These are phyloP conservation scores for Leguminivora glycinivorella DNA, from an alignment of 1,140 invertebrate species.

Conservation along the genomic window DNA sequence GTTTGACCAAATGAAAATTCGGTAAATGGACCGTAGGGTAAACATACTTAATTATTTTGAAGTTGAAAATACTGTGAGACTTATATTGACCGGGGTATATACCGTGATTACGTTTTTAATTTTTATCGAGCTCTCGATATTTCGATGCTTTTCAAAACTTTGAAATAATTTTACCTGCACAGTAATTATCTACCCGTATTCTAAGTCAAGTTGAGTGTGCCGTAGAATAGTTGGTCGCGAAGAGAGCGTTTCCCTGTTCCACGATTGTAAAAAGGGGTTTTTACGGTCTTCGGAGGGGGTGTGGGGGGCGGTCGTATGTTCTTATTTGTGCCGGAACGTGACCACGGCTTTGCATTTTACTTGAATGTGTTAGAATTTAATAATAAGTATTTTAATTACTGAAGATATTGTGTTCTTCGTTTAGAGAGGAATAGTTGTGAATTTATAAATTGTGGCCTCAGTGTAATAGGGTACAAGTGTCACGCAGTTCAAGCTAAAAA, in stretches of 20 bases:
- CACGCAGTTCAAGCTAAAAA: no score
- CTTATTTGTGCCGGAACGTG: slow-evolving; percentile 61
- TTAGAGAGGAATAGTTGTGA: neutral
- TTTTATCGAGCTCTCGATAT: no score
- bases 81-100: no score
- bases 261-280: slow-evolving; percentile 54
- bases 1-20: no score
- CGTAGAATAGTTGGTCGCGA: slow-evolving; percentile 40
- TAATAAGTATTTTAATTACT: neutral
- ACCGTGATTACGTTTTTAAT: no score
- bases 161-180: no score
- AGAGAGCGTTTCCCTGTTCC: slow-evolving; percentile 60
- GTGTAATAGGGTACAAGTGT: no score
- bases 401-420: neutral
- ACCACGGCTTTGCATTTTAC: slow-evolving; percentile 52
- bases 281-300: slow-evolving; percentile 47
- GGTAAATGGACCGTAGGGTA: no score
- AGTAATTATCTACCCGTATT: neutral
- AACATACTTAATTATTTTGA: no score
- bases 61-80: no score
- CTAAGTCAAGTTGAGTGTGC: neutral
- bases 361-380: slow-evolving; percentile 7
- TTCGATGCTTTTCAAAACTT: no score
- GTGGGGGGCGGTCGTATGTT: slow-evolving; percentile 47
- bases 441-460: neutral